Evolutionary conservation across 2,113 vertebrate genomes (phyloP).

Genomic region (Tachuris rubrigastra): DNA sequence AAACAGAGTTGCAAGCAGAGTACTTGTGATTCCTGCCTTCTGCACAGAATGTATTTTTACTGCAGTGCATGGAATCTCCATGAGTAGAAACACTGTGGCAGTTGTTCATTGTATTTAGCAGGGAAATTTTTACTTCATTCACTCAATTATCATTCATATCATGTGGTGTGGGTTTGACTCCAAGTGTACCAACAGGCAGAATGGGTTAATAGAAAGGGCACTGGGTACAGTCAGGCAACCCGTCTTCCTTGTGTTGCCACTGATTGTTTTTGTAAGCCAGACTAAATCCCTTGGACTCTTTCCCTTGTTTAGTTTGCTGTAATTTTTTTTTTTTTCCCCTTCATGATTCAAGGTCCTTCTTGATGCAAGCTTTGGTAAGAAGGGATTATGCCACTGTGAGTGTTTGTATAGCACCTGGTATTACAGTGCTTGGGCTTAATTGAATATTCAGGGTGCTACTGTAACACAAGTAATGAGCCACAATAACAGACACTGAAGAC

Average conservation of each 20-base stretch:
- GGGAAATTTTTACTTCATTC: not conserved
- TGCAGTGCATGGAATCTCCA: not conserved
- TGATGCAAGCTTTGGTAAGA: not conserved
- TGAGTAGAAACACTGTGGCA: not conserved
- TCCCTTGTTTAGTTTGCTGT: not conserved
- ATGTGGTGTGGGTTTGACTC: not conserved
- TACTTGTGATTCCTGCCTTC: not conserved
- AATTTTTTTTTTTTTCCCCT: not conserved
- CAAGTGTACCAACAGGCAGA: not conserved
- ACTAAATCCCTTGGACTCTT: not conserved
- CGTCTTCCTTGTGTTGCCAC: not conserved
- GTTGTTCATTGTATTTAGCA: not conserved
- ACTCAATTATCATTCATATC: not conserved
- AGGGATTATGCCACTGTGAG: not conserved
- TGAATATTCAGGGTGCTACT: conserved; percentile 23
- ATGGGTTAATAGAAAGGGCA: not conserved
- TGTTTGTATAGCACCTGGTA: conserved; percentile 7
- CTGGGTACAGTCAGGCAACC: not conserved
- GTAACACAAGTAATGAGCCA: conserved; percentile 16
- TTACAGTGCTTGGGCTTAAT: not conserved
- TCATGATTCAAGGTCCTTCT: not conserved
- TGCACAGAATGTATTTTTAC: not conserved
- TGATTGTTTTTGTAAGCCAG: not conserved
- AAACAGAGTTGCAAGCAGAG: not conserved
- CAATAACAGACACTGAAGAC: not conserved